Evolutionary conservation across 2,113 vertebrate genomes (phyloP).

Genomic region (Symphodus melops): DNA sequence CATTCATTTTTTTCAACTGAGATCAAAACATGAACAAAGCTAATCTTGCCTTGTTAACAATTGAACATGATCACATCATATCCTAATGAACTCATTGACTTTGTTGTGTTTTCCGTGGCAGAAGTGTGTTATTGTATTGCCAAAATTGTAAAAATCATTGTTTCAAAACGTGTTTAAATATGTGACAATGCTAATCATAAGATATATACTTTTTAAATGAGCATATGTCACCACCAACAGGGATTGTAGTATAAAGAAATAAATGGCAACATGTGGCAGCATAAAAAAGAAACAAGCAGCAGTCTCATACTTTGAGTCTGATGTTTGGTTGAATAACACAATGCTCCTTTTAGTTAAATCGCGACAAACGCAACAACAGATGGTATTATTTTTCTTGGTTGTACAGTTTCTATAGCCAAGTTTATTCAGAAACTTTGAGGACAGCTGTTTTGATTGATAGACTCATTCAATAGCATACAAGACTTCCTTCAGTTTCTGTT

Average conservation of each 20-base stretch:
- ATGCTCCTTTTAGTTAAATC: neutral
- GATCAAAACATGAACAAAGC: neutral
- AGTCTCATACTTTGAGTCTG: neutral
- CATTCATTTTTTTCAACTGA: neutral
- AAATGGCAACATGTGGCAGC: too few species aligned
- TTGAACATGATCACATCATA: too few species aligned
- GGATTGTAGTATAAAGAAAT: neutral
- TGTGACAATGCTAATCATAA: too few species aligned
- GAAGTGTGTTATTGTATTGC: too few species aligned
- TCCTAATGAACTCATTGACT: neutral
- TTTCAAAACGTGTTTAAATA: neutral
- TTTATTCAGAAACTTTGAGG: neutral
- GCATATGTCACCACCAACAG: too few species aligned
- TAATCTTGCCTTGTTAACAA: neutral
- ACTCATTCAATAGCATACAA: neutral
- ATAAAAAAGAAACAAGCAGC: neutral
- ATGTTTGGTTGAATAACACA: neutral
- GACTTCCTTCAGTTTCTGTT: slow-evolving; percentile 7
- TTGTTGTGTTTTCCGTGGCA: neutral
- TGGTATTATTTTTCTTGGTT: neutral
- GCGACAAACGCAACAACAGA: neutral
- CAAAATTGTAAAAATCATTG: neutral
- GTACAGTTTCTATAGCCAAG: neutral
- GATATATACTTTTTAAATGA: too few species aligned
- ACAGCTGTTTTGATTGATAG: neutral